These are phyloP conservation scores for Aix galericulata DNA, from an alignment of 2,113 vertebrate species.

Conservation along the genomic window DNA sequence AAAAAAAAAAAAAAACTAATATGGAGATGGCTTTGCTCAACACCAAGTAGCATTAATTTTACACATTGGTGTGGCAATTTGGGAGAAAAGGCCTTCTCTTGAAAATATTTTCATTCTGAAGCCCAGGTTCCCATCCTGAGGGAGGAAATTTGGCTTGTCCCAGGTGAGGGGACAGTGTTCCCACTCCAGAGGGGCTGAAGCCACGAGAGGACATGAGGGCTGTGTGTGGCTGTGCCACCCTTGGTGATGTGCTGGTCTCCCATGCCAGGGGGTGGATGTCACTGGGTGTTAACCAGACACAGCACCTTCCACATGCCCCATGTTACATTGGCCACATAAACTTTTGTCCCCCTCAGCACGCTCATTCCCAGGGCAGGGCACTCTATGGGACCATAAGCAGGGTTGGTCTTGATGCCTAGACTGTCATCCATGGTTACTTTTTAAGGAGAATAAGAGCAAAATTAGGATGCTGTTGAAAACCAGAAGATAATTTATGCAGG, in stretches of 20 bases:
- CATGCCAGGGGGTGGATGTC: neutral
- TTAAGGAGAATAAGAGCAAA: neutral
- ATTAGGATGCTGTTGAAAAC: neutral
- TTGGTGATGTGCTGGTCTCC: neutral
- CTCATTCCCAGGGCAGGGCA: neutral
- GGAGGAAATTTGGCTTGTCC: neutral
- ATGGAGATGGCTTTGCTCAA: neutral
- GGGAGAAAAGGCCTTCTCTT: neutral
- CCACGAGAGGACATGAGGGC: rapidly evolving
- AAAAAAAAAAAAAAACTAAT: neutral
- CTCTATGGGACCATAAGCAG: neutral
- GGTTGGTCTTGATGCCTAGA: neutral
- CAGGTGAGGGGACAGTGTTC: rapidly evolving
- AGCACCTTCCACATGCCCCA: neutral
- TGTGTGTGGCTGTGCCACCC: neutral
- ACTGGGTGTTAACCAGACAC: neutral
- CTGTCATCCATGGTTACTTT: neutral
- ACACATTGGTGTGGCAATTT: neutral
- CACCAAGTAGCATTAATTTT: neutral
- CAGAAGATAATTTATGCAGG: conserved; percentile 50
- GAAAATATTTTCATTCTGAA: neutral
- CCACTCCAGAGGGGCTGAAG: neutral
- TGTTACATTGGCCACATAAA: too few relatives aligned
- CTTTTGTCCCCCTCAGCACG: neutral
- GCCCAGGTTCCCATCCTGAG: neutral